Percentiles rank a stretch among this genome's conserved stretches.
phyloP scores from a whole-genome alignment of 2,888 invertebrate genomes.

The Epistrophella euchroma region DNA sequence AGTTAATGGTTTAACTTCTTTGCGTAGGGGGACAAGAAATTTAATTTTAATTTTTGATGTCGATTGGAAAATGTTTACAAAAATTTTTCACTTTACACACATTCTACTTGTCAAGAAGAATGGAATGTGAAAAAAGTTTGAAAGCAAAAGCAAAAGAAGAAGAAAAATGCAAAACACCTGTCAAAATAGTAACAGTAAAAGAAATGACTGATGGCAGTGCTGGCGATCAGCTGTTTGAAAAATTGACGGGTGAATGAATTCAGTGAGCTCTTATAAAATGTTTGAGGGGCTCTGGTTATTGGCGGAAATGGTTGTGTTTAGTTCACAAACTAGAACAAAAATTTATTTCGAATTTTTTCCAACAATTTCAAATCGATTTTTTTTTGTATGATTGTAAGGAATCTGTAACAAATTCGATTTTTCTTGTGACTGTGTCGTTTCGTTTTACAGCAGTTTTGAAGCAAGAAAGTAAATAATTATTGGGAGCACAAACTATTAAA shows the following conservation, averaged over 20 bases:
- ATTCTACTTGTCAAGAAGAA: slow-evolving; percentile 69
- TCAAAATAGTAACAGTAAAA: slow-evolving; percentile 36
- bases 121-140: slow-evolving; percentile 54
- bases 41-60: slow-evolving; percentile 10
- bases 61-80: slow-evolving; percentile 71
- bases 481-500: too few relatives aligned
- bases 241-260: slow-evolving; percentile 17
- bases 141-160: not conserved
- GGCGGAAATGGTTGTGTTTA: not conserved
- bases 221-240: slow-evolving; percentile 49
- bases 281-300: slow-evolving; percentile 24
- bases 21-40: not conserved
- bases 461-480: too few relatives aligned
- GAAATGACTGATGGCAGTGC: slow-evolving; percentile 35
- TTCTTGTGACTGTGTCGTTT: too few relatives aligned
- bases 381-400: too few relatives aligned
- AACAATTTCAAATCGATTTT: too few relatives aligned
- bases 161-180: slow-evolving; percentile 53
- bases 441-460: too few relatives aligned
- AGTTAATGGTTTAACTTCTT: slow-evolving; percentile 44
- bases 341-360: too few relatives aligned
- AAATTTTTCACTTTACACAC: slow-evolving; percentile 73
- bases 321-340: not conserved
- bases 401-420: too few relatives aligned
- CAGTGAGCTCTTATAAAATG: not conserved